phyloP scores from a whole-genome alignment of 2,888 invertebrate genomes.

The Brenthis hecate region DNA sequence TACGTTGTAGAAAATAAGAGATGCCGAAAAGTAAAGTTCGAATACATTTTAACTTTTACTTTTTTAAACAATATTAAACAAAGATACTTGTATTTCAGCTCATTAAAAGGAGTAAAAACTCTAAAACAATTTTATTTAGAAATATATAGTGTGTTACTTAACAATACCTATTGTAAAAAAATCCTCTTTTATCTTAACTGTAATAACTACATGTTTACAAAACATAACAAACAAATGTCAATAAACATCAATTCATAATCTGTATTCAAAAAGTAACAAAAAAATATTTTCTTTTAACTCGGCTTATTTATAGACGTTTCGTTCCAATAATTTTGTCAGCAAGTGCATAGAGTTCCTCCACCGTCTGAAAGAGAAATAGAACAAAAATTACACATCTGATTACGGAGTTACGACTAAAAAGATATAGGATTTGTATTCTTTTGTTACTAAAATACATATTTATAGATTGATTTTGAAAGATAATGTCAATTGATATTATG shows the following conservation, averaged over 20 bases:
- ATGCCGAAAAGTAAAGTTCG: too few relatives aligned
- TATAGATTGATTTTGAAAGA: background rate
- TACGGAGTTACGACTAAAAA: background rate
- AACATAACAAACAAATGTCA: background rate
- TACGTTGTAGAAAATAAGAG: too few relatives aligned
- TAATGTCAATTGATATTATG: conserved; percentile 8
- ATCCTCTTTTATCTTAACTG: background rate
- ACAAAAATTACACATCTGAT: background rate
- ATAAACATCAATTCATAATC: conserved; percentile 8
- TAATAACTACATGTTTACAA: background rate
- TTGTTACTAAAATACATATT: background rate
- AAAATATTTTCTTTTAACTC: conserved; percentile 19
- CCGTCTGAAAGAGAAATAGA: conserved; percentile 79
- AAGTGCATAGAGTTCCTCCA: conserved; percentile 85
- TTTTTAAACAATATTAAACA: too few relatives aligned
- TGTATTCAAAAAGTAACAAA: conserved; percentile 14
- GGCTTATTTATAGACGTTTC: conserved; percentile 58
- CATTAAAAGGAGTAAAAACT: background rate
- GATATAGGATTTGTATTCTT: background rate
- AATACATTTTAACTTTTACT: too few relatives aligned
- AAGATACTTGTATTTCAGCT: too few relatives aligned
- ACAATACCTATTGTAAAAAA: conserved; percentile 4
- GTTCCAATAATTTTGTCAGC: conserved; percentile 85
- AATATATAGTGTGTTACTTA: conserved; percentile 22
- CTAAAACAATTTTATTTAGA: conserved; percentile 22